These are phyloP conservation scores for Timema podura DNA, from an alignment of 2,888 invertebrate species.

Conservation along the genomic window DNA sequence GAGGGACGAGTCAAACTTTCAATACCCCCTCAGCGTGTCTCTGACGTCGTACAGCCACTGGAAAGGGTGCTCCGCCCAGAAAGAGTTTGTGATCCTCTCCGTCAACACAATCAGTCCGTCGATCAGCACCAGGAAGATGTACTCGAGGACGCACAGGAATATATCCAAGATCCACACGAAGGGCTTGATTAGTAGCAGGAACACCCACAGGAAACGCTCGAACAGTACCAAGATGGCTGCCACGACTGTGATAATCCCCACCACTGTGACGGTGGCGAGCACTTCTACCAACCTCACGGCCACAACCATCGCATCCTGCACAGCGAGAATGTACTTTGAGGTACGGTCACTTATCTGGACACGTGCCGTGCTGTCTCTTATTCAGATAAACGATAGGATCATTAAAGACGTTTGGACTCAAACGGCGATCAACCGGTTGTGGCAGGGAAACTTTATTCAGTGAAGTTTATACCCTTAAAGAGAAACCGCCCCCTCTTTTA, in stretches of 20 bases:
- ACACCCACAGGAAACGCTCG: conserved; percentile 22
- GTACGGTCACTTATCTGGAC: no score
- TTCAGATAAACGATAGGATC: no score
- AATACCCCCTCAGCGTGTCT: not conserved
- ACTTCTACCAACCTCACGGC: conserved; percentile 27
- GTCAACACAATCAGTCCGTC: conserved; percentile 20
- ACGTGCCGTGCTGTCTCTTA: no score
- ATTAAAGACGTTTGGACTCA: no score
- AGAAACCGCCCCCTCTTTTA: no score
- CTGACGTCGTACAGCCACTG: conserved; percentile 22
- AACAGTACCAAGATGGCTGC: conserved; percentile 21
- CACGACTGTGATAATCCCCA: conserved; percentile 14
- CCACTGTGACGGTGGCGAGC: conserved; percentile 20
- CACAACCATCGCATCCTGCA: conserved; percentile 22
- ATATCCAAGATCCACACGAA: conserved; percentile 20
- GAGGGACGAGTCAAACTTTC: not conserved
- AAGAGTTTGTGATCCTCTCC: conserved; percentile 6
- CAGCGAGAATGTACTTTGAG: not conserved
- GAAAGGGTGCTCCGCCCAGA: conserved; percentile 22
- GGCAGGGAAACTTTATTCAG: no score
- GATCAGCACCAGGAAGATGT: conserved; percentile 19
- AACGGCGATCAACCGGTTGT: no score
- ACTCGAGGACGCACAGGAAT: conserved; percentile 17
- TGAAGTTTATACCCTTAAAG: no score
- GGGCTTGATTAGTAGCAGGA: conserved; percentile 19